Evolutionary conservation across 2,113 vertebrate species (phyloP).

Genomic region (Equus przewalskii): DNA sequence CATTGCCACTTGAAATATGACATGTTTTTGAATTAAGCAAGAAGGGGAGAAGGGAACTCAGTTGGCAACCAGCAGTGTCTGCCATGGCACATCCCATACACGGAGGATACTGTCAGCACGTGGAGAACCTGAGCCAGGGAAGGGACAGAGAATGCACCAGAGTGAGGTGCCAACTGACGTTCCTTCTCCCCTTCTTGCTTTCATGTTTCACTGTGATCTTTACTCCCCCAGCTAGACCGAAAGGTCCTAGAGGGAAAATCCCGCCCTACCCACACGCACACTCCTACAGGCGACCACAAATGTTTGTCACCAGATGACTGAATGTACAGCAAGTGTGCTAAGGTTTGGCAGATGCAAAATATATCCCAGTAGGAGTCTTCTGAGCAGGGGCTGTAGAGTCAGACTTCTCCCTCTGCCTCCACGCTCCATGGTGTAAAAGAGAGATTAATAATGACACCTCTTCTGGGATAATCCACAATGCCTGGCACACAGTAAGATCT

Average conservation of each 20-base stretch:
- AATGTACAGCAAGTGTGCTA: not conserved
- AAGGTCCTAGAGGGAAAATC: slow-evolving; percentile 16
- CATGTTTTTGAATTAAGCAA: not conserved
- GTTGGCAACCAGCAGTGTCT: not conserved
- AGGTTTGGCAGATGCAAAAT: not conserved
- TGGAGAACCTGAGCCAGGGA: not conserved
- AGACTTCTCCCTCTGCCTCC: not conserved
- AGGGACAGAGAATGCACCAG: rapidly evolving
- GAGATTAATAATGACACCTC: not conserved
- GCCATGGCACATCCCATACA: too few relatives aligned
- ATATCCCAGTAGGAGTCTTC: not conserved
- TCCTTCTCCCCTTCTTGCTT: not conserved
- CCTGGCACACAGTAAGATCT: not conserved
- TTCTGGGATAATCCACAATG: not conserved
- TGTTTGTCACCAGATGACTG: not conserved
- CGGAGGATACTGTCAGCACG: not conserved
- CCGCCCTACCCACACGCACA: not conserved
- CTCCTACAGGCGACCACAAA: not conserved
- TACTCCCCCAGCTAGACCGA: not conserved
- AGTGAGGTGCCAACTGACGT: not conserved
- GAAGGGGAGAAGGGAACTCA: not conserved
- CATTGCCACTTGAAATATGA: not conserved
- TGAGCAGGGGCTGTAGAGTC: not conserved
- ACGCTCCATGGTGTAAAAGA: not conserved
- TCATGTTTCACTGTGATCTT: not conserved